These are phyloP conservation scores for Falcunculus frontatus DNA, from an alignment of 2,113 vertebrate genomes.

Conservation along the genomic window DNA sequence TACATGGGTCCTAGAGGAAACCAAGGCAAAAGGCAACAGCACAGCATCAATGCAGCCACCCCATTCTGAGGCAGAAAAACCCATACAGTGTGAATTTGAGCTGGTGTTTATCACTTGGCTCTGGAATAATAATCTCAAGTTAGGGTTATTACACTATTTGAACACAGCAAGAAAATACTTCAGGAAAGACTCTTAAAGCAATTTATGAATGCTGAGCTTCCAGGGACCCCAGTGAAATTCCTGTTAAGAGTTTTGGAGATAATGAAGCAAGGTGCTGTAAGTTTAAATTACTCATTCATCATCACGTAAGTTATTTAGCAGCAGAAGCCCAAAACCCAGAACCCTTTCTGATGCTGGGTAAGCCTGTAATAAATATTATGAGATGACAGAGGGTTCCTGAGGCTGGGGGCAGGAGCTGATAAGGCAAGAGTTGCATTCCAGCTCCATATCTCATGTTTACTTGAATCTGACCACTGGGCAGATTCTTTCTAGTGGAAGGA, in stretches of 20 bases:
- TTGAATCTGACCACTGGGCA: not conserved
- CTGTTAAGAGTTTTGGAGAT: not conserved
- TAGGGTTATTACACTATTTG: not conserved
- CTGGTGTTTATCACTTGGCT: not conserved
- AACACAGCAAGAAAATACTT: not conserved
- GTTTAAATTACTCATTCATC: conserved; percentile 1
- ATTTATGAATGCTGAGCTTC: not conserved
- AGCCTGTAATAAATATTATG: not conserved
- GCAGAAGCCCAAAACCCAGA: not conserved
- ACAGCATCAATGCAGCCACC: not conserved
- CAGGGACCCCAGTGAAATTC: not conserved
- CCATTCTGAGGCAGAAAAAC: not conserved
- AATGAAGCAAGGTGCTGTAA: not conserved
- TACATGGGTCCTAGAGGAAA: not conserved
- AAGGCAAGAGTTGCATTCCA: conserved; percentile 19
- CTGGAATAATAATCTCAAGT: not conserved
- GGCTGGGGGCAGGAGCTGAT: not conserved
- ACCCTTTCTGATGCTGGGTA: not conserved
- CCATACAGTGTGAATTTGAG: not conserved
- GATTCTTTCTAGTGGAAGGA: conserved; percentile 22
- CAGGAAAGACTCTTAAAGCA: not conserved
- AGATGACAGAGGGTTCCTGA: not conserved
- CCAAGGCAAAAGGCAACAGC: not conserved
- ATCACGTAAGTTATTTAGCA: not conserved
- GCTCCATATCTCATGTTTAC: not conserved